Conservation (phyloP, 2,888 invertebrate genomes). For the Leucozona laternaria region DNA sequence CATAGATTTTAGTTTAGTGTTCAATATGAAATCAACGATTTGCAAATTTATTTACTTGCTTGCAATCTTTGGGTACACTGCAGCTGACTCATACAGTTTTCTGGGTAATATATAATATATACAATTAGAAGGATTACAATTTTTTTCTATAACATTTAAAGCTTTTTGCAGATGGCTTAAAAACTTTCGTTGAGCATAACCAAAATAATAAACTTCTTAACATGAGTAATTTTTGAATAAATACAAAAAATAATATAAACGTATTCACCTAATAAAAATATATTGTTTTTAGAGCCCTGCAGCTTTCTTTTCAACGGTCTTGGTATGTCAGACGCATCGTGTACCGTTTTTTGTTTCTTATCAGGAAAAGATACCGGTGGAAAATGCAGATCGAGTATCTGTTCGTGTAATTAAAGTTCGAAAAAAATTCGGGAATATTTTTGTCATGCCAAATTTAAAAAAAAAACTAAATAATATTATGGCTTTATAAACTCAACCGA, state of each 20-base stretch:
- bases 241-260: neutral
- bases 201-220: slow-evolving; percentile 34
- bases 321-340: slow-evolving; percentile 52
- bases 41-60: neutral
- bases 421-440: neutral
- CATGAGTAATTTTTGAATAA: slow-evolving; percentile 23
- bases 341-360: slow-evolving; percentile 59
- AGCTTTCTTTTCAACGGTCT: slow-evolving; percentile 42
- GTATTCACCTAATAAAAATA: neutral
- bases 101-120: slow-evolving; percentile 17
- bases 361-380: slow-evolving; percentile 58
- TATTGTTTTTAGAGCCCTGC: slow-evolving; percentile 51
- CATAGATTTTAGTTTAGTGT: neutral
- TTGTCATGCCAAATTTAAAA: neutral
- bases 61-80: neutral
- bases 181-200: slow-evolving; percentile 34
- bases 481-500: no score
- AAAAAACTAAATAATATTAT: no score
- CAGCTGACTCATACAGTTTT: slow-evolving; percentile 26
- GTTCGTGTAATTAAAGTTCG: slow-evolving; percentile 24
- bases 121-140: neutral
- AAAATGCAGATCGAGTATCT: slow-evolving; percentile 13
- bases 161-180: slow-evolving; percentile 43
- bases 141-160: neutral
- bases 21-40: slow-evolving; percentile 17